Percentiles rank a stretch among this genome's conserved stretches.
These are phyloP conservation scores for Excalfactoria chinensis DNA, from an alignment of 2,113 vertebrate species.

Conservation along the genomic window DNA sequence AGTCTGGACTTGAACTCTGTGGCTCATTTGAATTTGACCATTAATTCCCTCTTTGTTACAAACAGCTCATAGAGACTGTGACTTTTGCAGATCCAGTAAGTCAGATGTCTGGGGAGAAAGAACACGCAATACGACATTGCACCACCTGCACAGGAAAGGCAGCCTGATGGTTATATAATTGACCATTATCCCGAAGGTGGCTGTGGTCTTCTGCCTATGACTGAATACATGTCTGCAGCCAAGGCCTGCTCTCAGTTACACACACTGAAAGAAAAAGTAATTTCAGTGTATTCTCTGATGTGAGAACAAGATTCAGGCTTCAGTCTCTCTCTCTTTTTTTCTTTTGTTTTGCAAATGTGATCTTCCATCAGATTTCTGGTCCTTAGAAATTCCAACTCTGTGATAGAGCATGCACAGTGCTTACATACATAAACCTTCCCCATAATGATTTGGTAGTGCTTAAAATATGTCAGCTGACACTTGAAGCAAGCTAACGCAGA, in stretches of 20 bases:
- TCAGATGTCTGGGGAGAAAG: background rate
- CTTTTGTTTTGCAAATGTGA: background rate
- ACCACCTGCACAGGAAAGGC: slow-evolving; percentile 63
- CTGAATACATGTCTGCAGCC: background rate
- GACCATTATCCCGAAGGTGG: background rate
- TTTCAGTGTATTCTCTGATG: slow-evolving; percentile 1
- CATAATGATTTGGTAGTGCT: background rate
- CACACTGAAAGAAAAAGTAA: slow-evolving; percentile 1
- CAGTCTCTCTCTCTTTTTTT: background rate
- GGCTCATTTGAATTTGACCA: background rate
- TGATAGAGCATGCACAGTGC: background rate
- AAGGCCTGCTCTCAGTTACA: slow-evolving; percentile 31
- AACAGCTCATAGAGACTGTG: background rate
- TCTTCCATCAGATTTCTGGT: slow-evolving; percentile 19
- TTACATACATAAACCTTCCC: background rate
- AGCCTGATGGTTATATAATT: slow-evolving; percentile 25
- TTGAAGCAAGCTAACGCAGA: background rate
- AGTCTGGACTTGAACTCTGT: background rate
- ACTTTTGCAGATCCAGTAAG: background rate
- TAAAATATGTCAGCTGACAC: background rate
- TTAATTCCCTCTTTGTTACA: slow-evolving; percentile 28
- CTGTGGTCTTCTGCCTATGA: slow-evolving; percentile 23
- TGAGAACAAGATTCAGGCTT: slow-evolving; percentile 11
- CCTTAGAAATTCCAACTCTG: background rate
- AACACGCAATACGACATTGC: background rate